phyloP scores from a whole-genome alignment of 2,888 invertebrate species.

The Apotomis turbidana region DNA sequence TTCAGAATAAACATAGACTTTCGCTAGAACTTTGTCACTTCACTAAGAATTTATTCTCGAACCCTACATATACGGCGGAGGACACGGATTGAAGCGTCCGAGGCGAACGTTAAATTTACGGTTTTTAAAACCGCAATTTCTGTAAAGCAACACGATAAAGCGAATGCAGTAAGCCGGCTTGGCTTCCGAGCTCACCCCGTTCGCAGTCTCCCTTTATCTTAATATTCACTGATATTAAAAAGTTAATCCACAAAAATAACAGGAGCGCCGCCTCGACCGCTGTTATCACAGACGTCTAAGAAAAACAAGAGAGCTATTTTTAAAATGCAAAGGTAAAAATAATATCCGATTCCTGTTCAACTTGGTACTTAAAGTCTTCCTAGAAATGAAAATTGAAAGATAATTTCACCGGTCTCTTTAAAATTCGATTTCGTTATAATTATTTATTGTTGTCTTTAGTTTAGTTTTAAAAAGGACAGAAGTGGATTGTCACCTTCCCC shows the following conservation, averaged over 20 bases:
- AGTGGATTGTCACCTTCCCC: too few species aligned
- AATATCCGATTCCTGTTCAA: conserved; percentile 23
- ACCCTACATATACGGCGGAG: not conserved
- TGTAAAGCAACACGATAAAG: conserved; percentile 69
- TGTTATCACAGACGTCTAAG: conserved; percentile 48
- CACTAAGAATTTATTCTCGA: too few species aligned
- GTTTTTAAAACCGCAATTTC: conserved; percentile 70
- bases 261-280: conserved; percentile 47
- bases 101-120: conserved; percentile 60
- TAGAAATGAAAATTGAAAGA: conserved; percentile 3
- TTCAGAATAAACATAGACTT: too few species aligned
- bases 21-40: too few species aligned
- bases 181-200: conserved; percentile 54
- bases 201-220: conserved; percentile 58
- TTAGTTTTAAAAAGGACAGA: not conserved
- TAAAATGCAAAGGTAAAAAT: conserved; percentile 36
- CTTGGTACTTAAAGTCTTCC: conserved; percentile 11
- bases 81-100: conserved; percentile 1
- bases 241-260: conserved; percentile 62
- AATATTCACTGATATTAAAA: conserved; percentile 69
- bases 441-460: not conserved
- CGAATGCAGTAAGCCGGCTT: conserved; percentile 58
- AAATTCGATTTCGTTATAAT: too few species aligned
- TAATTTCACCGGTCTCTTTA: not conserved
- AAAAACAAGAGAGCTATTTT: conserved; percentile 37